Conservation (phyloP, 2,888 invertebrate genomes). For the Sipha maydis region DNA sequence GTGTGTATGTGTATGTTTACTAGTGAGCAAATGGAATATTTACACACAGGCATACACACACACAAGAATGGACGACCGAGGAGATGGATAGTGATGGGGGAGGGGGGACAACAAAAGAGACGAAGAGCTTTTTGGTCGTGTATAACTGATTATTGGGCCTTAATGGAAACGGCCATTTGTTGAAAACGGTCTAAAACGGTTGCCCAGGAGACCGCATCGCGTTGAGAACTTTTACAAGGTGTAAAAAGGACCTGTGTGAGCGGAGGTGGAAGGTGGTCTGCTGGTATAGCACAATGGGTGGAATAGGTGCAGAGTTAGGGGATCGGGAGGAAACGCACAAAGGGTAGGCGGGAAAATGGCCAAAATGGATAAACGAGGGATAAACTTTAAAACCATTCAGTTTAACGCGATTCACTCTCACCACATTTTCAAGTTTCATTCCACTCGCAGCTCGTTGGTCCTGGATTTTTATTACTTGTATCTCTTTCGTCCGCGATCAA, state of each 20-base stretch:
- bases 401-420: constrained; percentile 52
- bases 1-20: neutral
- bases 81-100: neutral
- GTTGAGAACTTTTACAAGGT: constrained; percentile 61
- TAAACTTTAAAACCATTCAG: constrained; percentile 60
- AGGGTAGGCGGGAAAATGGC: constrained; percentile 56
- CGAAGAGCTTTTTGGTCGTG: constrained; percentile 60
- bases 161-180: constrained; percentile 62
- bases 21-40: constrained; percentile 35
- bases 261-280: neutral
- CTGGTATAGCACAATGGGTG: neutral
- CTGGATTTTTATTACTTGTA: neutral
- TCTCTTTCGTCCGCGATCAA: neutral
- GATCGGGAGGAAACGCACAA: neutral
- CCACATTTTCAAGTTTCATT: constrained; percentile 24
- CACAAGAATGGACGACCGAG: neutral
- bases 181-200: constrained; percentile 60
- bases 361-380: constrained; percentile 55
- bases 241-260: constrained; percentile 50
- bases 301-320: neutral
- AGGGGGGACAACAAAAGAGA: constrained; percentile 52
- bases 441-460: constrained; percentile 3
- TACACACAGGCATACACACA: neutral
- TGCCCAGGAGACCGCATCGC: constrained; percentile 56
- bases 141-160: constrained; percentile 61